A percentile compares a stretch with the other conserved stretches of the same genome.
phyloP scores from a whole-genome alignment of 2,797 vertebrate species.

The Falco rusticolus region DNA sequence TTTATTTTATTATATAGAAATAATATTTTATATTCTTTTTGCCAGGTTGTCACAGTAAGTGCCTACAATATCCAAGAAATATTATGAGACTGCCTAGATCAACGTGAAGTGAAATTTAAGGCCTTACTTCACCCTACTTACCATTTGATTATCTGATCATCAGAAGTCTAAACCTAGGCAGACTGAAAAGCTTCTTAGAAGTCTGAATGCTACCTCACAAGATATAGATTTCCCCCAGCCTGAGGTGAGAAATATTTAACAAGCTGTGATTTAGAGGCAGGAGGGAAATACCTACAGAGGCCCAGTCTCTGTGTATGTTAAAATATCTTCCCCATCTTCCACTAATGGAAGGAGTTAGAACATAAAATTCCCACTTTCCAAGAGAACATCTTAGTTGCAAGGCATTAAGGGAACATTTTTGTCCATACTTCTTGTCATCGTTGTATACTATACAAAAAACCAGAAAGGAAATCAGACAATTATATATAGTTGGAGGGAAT shows the following conservation, averaged over 20 bases:
- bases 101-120: neutral
- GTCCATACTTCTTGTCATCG: neutral
- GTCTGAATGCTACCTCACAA: neutral
- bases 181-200: neutral
- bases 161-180: neutral
- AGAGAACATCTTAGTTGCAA: neutral
- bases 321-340: neutral
- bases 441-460: neutral
- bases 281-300: neutral
- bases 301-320: neutral
- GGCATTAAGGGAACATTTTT: neutral
- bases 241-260: neutral
- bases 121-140: neutral
- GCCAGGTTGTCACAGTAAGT: neutral
- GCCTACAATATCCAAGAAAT: neutral
- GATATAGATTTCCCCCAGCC: neutral
- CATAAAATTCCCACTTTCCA: neutral
- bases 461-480: neutral
- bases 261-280: neutral
- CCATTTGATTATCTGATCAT: neutral
- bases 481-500: neutral
- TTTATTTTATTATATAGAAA: neutral
- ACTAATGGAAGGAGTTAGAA: neutral
- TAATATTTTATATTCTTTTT: neutral
- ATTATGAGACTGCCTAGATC: neutral